These are phyloP conservation scores for Salvelinus namaycush DNA, from an alignment of 2,113 vertebrate genomes.

Conservation along the genomic window DNA sequence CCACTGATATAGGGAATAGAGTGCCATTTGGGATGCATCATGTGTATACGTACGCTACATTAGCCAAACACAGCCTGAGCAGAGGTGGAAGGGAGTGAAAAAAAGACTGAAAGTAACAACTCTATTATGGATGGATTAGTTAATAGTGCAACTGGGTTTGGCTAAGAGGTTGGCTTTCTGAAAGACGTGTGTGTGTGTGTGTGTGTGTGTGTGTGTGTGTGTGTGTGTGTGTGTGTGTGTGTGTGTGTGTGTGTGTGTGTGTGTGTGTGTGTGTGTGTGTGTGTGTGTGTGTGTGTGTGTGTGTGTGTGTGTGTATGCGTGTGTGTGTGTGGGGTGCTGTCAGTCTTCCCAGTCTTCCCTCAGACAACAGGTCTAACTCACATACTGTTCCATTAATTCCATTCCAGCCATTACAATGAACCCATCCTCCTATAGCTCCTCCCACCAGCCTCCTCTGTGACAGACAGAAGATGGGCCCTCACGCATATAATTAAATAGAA, in stretches of 20 bases:
- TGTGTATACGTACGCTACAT: not conserved
- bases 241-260: not conserved
- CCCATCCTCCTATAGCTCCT: too few relatives aligned
- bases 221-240: not conserved
- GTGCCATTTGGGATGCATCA: too few relatives aligned
- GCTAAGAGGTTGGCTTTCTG: not conserved
- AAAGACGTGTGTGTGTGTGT: too few relatives aligned
- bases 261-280: not conserved
- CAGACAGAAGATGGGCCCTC: too few relatives aligned
- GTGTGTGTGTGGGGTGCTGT: not conserved
- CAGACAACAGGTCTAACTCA: not conserved
- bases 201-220: not conserved
- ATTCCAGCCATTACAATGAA: too few relatives aligned
- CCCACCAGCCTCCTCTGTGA: too few relatives aligned
- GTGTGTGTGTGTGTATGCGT: not conserved
- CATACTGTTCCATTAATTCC: too few relatives aligned
- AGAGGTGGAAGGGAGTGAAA: not conserved
- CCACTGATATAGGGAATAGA: too few relatives aligned
- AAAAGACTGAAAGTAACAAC: not conserved
- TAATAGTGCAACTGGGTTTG: not conserved
- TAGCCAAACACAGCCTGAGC: not conserved
- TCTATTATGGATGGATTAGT: not conserved
- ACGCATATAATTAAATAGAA: too few relatives aligned
- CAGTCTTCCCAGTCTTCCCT: not conserved
- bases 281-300: not conserved